phyloP scores from a whole-genome alignment of 2,888 invertebrate species.

The Pterostichus madidus region DNA sequence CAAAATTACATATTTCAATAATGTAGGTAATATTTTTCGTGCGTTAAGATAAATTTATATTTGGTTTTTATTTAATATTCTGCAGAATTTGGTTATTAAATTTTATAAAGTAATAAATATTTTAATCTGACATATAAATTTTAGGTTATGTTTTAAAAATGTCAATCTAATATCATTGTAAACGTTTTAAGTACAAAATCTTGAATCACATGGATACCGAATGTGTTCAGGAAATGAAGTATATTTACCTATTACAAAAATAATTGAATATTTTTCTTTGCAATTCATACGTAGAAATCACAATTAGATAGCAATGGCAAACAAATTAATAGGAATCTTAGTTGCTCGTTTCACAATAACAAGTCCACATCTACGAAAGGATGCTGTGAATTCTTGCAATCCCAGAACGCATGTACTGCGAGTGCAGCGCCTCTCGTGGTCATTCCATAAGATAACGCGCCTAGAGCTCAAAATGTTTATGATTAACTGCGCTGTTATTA shows the following conservation, averaged over 20 bases:
- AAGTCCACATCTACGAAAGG: neutral
- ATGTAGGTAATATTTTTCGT: too few species aligned
- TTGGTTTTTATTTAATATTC: too few species aligned
- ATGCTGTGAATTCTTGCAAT: conserved; percentile 31
- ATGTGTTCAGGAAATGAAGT: too few species aligned
- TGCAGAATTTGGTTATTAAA: too few species aligned
- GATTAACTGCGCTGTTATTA: conserved; percentile 34
- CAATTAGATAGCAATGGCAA: conserved; percentile 36
- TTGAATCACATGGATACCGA: too few species aligned
- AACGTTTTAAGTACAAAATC: too few species aligned
- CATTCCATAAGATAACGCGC: conserved; percentile 25
- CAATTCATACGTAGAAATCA: neutral
- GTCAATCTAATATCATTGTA: too few species aligned
- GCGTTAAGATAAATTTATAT: too few species aligned
- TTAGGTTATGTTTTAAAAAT: too few species aligned
- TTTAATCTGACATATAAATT: too few species aligned
- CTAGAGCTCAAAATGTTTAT: conserved; percentile 28
- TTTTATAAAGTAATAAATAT: too few species aligned
- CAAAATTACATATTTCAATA: too few species aligned
- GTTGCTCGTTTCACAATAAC: conserved; percentile 35
- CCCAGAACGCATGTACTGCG: conserved; percentile 26
- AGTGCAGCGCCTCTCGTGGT: conserved; percentile 20
- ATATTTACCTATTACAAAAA: neutral
- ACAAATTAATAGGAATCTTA: conserved; percentile 47
- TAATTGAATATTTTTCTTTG: neutral